Evolutionary conservation across 2,888 invertebrate species (phyloP).

Genomic region (Leptodirus hochenwartii): DNA sequence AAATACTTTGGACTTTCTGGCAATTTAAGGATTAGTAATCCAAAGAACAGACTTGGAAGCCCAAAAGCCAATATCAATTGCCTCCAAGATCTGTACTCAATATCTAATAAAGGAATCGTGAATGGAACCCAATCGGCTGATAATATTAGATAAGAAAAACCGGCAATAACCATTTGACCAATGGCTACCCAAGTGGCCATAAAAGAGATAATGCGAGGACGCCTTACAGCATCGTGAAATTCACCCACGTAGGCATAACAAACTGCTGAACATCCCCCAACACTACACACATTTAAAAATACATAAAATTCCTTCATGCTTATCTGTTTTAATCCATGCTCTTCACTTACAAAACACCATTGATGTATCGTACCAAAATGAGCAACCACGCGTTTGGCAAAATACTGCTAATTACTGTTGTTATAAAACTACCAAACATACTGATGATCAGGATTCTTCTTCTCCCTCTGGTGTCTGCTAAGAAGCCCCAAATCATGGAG

Average conservation of each 20-base stretch:
- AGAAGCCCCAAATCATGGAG: constrained; percentile 38
- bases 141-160: constrained; percentile 24
- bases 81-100: constrained; percentile 24
- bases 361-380: constrained; percentile 31
- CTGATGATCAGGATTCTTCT: constrained; percentile 30
- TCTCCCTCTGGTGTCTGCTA: constrained; percentile 36
- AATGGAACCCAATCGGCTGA: constrained; percentile 22
- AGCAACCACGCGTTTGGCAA: constrained; percentile 31
- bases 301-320: not conserved
- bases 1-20: constrained; percentile 29
- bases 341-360: constrained; percentile 30
- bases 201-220: constrained; percentile 28
- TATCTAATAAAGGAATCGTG: constrained; percentile 29
- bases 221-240: constrained; percentile 28
- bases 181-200: constrained; percentile 25
- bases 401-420: constrained; percentile 32
- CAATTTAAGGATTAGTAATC: constrained; percentile 17
- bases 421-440: constrained; percentile 28
- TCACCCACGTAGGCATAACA: constrained; percentile 34
- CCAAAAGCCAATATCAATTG: constrained; percentile 23
- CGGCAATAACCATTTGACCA: constrained; percentile 23
- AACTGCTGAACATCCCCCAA: constrained; percentile 30
- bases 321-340: constrained; percentile 6
- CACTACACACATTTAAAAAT: constrained; percentile 16
- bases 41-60: constrained; percentile 21